Conservation (phyloP, 2,797 vertebrate genomes). For the Psittacula echo region DNA sequence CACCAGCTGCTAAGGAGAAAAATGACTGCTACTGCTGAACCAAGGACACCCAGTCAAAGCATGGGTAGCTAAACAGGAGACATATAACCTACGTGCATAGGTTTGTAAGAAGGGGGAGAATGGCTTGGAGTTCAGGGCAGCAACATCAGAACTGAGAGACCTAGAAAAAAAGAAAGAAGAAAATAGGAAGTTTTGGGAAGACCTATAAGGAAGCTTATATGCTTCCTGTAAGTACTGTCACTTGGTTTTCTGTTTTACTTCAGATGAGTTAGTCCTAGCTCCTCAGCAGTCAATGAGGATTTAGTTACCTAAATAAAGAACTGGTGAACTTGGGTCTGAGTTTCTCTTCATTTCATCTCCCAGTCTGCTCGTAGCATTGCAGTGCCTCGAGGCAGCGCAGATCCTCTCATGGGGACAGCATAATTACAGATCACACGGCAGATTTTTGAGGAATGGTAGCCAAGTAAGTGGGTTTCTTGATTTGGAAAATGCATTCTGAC, state of each 20-base stretch:
- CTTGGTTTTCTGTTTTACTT: not conserved
- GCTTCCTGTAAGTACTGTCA: not conserved
- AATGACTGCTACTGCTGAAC: too few species aligned
- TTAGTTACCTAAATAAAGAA: not conserved
- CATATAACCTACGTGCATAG: not conserved
- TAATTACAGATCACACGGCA: not conserved
- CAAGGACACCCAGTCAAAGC: too few species aligned
- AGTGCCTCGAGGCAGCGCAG: accelerated
- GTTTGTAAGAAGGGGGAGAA: not conserved
- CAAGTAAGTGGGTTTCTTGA: not conserved
- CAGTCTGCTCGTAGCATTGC: not conserved
- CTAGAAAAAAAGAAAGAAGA: not conserved
- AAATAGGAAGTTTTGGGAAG: not conserved
- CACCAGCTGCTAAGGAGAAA: too few species aligned
- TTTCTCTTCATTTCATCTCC: not conserved
- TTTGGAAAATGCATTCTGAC: not conserved
- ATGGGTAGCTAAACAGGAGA: not conserved
- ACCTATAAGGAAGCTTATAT: not conserved
- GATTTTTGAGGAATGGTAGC: not conserved
- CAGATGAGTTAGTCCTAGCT: not conserved
- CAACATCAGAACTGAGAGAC: not conserved
- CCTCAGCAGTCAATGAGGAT: not conserved
- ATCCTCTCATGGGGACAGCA: not conserved
- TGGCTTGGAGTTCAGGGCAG: not conserved
- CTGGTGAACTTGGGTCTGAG: not conserved